Conservation (phyloP, 2,797 vertebrate species). For the Anabas testudineus region DNA sequence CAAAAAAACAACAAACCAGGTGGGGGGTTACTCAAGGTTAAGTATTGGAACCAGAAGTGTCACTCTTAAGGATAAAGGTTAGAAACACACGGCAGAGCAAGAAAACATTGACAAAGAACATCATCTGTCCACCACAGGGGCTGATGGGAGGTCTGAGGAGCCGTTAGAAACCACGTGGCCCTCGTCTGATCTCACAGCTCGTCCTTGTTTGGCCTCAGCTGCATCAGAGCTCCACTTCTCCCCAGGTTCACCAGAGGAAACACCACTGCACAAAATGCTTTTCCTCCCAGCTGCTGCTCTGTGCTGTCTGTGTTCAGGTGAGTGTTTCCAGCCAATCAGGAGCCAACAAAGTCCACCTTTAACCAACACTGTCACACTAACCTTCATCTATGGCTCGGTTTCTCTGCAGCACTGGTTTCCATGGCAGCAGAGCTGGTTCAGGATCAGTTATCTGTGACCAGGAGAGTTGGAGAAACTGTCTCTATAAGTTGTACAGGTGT, state of each 20-base stretch:
- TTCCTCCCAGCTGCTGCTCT: no score
- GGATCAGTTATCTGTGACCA: background rate
- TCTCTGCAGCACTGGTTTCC: conserved; percentile 36
- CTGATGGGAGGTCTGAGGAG: conserved; percentile 51
- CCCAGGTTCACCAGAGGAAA: conserved; percentile 45
- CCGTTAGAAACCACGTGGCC: conserved; percentile 29
- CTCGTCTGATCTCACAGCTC: background rate
- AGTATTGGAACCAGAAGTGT: no score
- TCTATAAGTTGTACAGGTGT: background rate
- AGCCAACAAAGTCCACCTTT: no score
- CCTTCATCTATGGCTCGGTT: conserved; percentile 33
- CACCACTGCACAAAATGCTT: no score
- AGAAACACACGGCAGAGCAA: no score
- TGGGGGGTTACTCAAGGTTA: no score
- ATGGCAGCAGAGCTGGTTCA: conserved; percentile 26
- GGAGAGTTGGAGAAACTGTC: background rate
- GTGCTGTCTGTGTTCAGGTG: no score
- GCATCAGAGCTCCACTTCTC: conserved; percentile 38
- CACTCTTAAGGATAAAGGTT: no score
- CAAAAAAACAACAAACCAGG: no score
- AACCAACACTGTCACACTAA: no score
- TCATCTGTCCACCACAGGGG: conserved; percentile 15
- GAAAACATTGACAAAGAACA: background rate
- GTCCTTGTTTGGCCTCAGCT: conserved; percentile 47
- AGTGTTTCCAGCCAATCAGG: no score